Evolutionary conservation across 2,888 invertebrate species (phyloP).

Genomic region (Synanthedon myopaeformis): DNA sequence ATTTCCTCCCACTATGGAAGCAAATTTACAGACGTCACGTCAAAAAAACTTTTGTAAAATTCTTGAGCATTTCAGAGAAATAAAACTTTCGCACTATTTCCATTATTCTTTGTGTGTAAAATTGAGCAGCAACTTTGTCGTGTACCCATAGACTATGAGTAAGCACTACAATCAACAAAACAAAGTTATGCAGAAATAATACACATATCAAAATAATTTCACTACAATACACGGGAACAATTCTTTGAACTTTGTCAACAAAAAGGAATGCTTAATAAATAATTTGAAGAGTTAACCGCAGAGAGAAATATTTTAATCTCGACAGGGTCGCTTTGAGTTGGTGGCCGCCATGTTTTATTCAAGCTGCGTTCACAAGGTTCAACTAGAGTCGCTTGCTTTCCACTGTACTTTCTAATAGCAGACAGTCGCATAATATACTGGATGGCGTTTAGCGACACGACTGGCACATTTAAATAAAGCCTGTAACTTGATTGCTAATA

Average conservation of each 20-base stretch:
- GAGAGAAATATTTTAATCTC: constrained; percentile 61
- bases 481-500: background rate
- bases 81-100: no score
- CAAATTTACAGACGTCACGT: no score
- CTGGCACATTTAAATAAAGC: background rate
- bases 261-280: constrained; percentile 48
- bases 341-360: constrained; percentile 49
- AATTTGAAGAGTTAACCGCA: constrained; percentile 50
- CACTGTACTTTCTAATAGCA: background rate
- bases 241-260: constrained; percentile 18
- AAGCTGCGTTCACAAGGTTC: constrained; percentile 32
- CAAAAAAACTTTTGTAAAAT: no score
- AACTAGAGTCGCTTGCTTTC: constrained; percentile 13
- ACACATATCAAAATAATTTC: background rate
- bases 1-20: no score
- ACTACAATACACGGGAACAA: constrained; percentile 15
- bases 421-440: background rate
- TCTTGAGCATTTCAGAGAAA: no score
- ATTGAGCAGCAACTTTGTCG: no score
- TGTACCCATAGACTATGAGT: no score
- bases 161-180: no score
- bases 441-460: background rate
- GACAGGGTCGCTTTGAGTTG: constrained; percentile 38
- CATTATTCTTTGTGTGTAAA: no score
- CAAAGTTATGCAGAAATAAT: background rate